phyloP scores from a whole-genome alignment of 2,888 invertebrate species.

The Sinopyrophorus schimmeli region DNA sequence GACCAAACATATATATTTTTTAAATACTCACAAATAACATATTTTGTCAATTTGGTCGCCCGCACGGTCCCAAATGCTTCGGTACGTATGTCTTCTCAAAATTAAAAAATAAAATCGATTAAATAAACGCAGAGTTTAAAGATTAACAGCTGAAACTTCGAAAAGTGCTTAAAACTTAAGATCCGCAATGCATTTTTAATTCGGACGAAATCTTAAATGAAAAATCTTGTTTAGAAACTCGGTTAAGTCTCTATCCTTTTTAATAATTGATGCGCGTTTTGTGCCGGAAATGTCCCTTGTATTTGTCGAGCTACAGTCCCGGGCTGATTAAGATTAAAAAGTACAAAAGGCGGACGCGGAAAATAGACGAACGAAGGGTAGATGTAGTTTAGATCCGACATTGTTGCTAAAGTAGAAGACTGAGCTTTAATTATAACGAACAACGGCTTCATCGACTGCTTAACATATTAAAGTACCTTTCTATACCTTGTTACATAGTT shows the following conservation, averaged over 20 bases:
- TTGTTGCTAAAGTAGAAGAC: constrained; percentile 45
- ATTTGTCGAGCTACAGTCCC: constrained; percentile 23
- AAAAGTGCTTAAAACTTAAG: too few relatives aligned
- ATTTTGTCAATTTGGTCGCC: too few relatives aligned
- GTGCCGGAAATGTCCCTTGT: constrained; percentile 30
- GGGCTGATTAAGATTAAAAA: constrained; percentile 31
- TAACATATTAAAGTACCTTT: constrained; percentile 8
- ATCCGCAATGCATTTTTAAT: constrained; percentile 15
- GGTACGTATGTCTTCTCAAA: too few relatives aligned
- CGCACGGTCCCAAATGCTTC: too few relatives aligned
- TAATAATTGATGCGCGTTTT: constrained; percentile 35
- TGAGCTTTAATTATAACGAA: constrained; percentile 48
- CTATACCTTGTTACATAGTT: background rate
- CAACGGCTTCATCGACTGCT: constrained; percentile 43
- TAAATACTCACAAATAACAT: too few relatives aligned
- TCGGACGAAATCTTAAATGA: constrained; percentile 8
- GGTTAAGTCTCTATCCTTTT: constrained; percentile 31
- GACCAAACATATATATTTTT: too few relatives aligned
- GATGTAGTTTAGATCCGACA: constrained; percentile 47
- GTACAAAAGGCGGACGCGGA: constrained; percentile 13
- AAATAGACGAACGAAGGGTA: constrained; percentile 34
- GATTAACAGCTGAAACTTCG: too few relatives aligned
- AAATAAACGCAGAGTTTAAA: too few relatives aligned
- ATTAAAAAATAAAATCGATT: too few relatives aligned
- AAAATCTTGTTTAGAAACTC: constrained; percentile 15